Percentiles rank a stretch among this genome's conserved stretches.
Evolutionary conservation across 2,113 vertebrate species (phyloP).

Genomic region (Cyphotilapia sp.): DNA sequence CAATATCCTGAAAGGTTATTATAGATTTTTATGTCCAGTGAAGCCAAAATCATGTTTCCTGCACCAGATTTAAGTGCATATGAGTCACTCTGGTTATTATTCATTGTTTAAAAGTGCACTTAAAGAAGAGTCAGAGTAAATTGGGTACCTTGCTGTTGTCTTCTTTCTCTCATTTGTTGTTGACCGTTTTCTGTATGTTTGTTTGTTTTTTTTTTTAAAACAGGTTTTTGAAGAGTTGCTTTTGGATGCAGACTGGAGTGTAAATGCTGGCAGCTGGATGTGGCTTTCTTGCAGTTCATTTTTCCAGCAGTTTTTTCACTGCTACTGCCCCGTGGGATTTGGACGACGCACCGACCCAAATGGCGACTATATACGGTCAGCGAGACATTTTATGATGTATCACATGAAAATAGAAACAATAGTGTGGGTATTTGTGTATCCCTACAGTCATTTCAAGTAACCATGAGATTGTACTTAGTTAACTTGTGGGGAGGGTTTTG

Average conservation of each 20-base stretch:
- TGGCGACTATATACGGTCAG: conserved; percentile 93
- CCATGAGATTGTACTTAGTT: background rate
- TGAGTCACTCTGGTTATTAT: background rate
- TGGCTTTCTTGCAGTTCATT: conserved; percentile 97
- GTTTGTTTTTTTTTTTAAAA: background rate
- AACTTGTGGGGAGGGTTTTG: background rate
- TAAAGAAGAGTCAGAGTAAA: background rate
- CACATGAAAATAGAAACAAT: background rate
- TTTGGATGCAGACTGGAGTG: conserved; percentile 94
- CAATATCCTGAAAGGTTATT: background rate
- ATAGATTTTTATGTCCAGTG: background rate
- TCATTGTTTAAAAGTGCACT: background rate
- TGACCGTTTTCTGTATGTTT: background rate
- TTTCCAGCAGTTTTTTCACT: conserved; percentile 96
- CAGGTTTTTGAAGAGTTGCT: conserved; percentile 95
- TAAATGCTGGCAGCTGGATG: conserved; percentile 98
- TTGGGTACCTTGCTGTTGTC: background rate
- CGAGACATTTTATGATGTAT: background rate
- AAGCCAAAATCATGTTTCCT: background rate
- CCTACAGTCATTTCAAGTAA: background rate
- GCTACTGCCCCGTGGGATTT: conserved; percentile 94
- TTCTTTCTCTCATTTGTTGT: background rate
- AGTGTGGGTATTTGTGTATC: background rate
- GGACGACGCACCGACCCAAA: conserved; percentile 90
- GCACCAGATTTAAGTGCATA: background rate